These are phyloP conservation scores for Drosophila algonquin DNA, from an alignment of 2,888 invertebrate genomes.

Conservation along the genomic window DNA sequence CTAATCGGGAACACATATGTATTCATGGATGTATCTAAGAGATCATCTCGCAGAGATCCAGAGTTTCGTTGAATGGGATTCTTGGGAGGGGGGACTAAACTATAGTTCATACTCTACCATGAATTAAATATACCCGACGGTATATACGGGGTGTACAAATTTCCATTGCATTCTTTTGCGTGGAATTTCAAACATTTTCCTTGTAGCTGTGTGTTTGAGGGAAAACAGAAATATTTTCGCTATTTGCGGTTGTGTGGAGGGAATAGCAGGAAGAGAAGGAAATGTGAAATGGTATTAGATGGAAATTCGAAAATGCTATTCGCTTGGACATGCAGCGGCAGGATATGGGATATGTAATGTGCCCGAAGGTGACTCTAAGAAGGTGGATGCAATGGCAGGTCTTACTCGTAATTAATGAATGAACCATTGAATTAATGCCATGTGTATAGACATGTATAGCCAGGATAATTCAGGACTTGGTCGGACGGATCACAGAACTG, in stretches of 20 bases:
- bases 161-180: conserved; percentile 68
- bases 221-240: conserved; percentile 68
- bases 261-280: not conserved
- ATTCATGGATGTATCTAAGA: not conserved
- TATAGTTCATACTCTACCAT: not conserved
- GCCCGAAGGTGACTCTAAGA: conserved; percentile 15
- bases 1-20: not conserved
- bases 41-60: too few species aligned
- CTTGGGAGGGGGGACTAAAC: too few species aligned
- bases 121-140: not conserved
- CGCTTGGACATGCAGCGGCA: conserved; percentile 3
- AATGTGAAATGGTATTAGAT: not conserved
- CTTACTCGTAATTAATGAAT: not conserved
- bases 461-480: not conserved
- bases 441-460: not conserved
- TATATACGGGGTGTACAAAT: conserved; percentile 13
- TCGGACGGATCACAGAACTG: not conserved
- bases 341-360: too few species aligned
- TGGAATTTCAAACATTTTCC: conserved; percentile 70
- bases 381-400: conserved; percentile 2
- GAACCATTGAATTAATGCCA: not conserved
- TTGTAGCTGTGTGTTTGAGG: conserved; percentile 35
- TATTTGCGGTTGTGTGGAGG: conserved; percentile 48
- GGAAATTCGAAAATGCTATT: conserved; percentile 10
- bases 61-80: too few species aligned